A percentile compares a stretch with the other conserved stretches of the same genome.
Conservation (phyloP, 2,113 vertebrate genomes). For the Melanocharis versteri region DNA sequence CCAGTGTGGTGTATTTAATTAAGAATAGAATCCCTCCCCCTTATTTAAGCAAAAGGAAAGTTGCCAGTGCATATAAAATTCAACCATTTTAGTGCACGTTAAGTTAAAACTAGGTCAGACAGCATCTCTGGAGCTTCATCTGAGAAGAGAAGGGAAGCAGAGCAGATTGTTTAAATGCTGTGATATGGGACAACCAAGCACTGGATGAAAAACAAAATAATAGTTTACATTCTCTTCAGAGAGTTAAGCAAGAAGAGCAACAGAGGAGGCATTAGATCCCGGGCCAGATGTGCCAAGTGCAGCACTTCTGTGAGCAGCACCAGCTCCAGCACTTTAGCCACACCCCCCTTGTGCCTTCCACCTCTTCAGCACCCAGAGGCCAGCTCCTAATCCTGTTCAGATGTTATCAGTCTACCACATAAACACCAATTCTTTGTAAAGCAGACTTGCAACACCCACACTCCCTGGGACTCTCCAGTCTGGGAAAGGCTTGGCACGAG, state of each 20-base stretch:
- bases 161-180: not conserved
- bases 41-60: conserved; percentile 46
- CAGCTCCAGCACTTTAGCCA: not conserved
- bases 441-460: accelerated
- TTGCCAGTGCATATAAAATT: not conserved
- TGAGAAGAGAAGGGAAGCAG: not conserved
- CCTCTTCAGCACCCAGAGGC: not conserved
- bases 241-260: not conserved
- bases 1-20: conserved; percentile 26
- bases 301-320: not conserved
- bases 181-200: not conserved
- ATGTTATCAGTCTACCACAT: not conserved
- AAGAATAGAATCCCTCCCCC: conserved; percentile 1
- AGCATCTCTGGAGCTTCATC: conserved; percentile 1
- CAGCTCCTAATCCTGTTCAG: not conserved
- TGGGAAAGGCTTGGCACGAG: not conserved
- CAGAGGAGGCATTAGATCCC: not conserved
- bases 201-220: not conserved
- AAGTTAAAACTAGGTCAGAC: conserved; percentile 33
- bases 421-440: not conserved
- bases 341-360: not conserved
- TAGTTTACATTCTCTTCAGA: not conserved
- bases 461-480: not conserved
- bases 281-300: not conserved
- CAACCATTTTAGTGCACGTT: not conserved